Evolutionary conservation across 2,888 invertebrate species (phyloP).

Genomic region (Meganola albula): DNA sequence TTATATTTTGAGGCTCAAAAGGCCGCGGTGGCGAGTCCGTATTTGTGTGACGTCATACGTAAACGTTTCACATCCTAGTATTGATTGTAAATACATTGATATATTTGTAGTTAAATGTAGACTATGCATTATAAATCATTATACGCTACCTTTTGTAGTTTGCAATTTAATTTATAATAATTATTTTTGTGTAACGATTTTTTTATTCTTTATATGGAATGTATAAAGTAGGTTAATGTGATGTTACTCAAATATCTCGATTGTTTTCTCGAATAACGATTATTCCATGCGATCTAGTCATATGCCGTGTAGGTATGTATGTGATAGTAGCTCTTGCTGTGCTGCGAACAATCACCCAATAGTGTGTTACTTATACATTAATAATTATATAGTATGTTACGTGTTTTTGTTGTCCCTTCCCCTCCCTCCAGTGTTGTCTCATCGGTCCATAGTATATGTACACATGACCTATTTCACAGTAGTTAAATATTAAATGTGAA

Average conservation of each 20-base stretch:
- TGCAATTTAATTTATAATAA: slow-evolving; percentile 33
- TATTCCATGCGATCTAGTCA: slow-evolving; percentile 61
- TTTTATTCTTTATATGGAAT: slow-evolving; percentile 48
- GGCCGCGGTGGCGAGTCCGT: slow-evolving; percentile 46
- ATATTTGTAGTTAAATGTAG: slow-evolving; percentile 50
- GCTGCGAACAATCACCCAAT: slow-evolving; percentile 51
- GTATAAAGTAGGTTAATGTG: slow-evolving; percentile 73
- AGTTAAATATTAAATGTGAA: slow-evolving; percentile 64
- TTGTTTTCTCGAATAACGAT: slow-evolving; percentile 29
- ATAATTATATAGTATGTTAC: too few relatives aligned
- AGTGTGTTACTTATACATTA: slow-evolving; percentile 44
- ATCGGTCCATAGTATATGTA: slow-evolving; percentile 42
- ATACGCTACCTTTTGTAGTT: slow-evolving; percentile 41
- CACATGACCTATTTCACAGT: slow-evolving; percentile 44
- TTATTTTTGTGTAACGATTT: slow-evolving; percentile 32
- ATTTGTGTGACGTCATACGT: slow-evolving; percentile 63
- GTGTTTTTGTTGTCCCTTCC: too few relatives aligned
- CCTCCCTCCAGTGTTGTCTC: slow-evolving; percentile 23
- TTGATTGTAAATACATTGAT: slow-evolving; percentile 70
- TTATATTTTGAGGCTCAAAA: slow-evolving; percentile 62
- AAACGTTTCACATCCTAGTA: slow-evolving; percentile 56
- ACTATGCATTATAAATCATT: slow-evolving; percentile 49
- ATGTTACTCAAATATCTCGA: slow-evolving; percentile 26
- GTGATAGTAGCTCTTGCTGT: slow-evolving; percentile 57
- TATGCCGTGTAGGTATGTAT: slow-evolving; percentile 50